Percentiles rank a stretch among this genome's conserved stretches.
These are phyloP conservation scores for Orbicella faveolata DNA, from an alignment of 64 coral and sea anemone genomes.

Conservation along the genomic window DNA sequence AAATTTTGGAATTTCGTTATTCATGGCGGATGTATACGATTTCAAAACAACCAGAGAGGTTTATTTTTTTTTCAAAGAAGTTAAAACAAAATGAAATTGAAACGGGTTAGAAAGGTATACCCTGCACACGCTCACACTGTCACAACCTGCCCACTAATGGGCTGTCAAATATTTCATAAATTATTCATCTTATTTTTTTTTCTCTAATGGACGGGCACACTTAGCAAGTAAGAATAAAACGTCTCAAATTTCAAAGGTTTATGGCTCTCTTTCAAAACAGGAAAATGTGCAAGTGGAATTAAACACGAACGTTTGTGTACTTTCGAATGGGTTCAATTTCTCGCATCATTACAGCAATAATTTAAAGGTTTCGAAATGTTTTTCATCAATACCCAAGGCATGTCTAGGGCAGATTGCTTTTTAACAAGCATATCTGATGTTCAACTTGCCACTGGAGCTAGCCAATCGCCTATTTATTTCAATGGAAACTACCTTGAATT, in stretches of 20 bases:
- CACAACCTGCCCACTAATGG: constrained; percentile 40
- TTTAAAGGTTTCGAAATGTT: background rate
- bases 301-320: background rate
- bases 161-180: constrained; percentile 32
- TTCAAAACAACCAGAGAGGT: constrained; percentile 8
- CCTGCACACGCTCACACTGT: background rate
- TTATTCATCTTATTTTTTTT: constrained; percentile 47
- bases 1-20: constrained; percentile 22
- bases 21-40: constrained; percentile 9
- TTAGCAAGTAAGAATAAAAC: constrained; percentile 18
- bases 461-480: too few relatives aligned
- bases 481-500: too few relatives aligned
- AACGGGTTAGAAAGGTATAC: background rate
- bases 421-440: constrained; percentile 27
- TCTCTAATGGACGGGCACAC: constrained; percentile 32
- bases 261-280: background rate
- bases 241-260: constrained; percentile 25
- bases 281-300: constrained; percentile 30
- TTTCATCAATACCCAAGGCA: background rate
- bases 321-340: background rate
- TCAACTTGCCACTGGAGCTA: background rate
- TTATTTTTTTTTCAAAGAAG: background rate
- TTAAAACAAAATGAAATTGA: background rate
- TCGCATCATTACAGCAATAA: background rate
- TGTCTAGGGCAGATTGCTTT: background rate